Base-by-base conservation (phyloP, 1,140 invertebrate species). In the Calliopsis andreniformis region DNA sequence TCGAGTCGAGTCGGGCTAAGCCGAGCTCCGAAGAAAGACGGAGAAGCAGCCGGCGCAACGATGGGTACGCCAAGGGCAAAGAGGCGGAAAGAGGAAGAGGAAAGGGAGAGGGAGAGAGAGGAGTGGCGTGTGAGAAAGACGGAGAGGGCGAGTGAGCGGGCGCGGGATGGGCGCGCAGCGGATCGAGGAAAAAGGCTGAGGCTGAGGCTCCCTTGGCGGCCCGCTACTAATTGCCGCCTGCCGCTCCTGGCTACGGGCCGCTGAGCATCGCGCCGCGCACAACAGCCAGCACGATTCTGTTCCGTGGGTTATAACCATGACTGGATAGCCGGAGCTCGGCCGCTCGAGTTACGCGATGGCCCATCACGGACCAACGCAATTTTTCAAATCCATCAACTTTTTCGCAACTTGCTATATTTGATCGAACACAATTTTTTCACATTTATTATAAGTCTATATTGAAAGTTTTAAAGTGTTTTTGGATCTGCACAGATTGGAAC, bases 151-250 rank as follows among this genome's bases (percentile, higher is more conserved):
- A 49, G 45, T 53, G 56, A 63, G 32, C 56, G 72, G 35, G 69
- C 68, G 88, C 89, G 91, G 91, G 90, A 90, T 91, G 90, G 90
- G 81, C 75, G 81, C 75, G 77, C 64, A 78, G 82, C 83, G 79
- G 89, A 88, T 67, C 88, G 82, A 81, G 84, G 82, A 85, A 86
- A 86, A 86, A 88, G 85, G 76, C 78, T 82, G 47, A 59, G 78
- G 83, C 79, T 80, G 82, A 77, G 83, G 82, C 89, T 91, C 90
- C 90, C 90, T 91, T 87, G 89, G 87, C 89, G 90, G 90, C 88
- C 89, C 85, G 89, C 89, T 91, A 89, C 91, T 92, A 91, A 91
- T 92, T 92, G 90, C 90, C 90, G 89, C 85, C 89, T 89, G 89
- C 88, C 89, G 90, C 89, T 89, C 87, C 89, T 87, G 88, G 87